Base-by-base conservation (phyloP, 2,797 vertebrate genomes). In the Malurus leucopterus region DNA sequence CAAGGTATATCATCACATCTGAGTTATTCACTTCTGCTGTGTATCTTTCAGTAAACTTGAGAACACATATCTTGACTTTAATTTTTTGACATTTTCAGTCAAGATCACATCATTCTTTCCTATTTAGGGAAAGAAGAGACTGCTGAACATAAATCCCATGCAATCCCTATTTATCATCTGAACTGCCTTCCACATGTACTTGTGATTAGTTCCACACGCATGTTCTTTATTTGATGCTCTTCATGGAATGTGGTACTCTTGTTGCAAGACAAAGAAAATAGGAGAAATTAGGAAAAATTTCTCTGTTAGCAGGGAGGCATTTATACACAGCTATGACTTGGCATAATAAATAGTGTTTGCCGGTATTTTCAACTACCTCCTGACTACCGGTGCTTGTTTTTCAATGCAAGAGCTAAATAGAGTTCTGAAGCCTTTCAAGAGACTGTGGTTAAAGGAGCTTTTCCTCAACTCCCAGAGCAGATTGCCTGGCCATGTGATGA, bases 341-440 rank as follows among this genome's bases (percentile, higher is more conserved):
- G 26, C n/a, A 26, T 73, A 74, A 76, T 67, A 22, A 34, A n/a
- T 40, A 57, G 8, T 51, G 49, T 54, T 89, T 88, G 13, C 22
- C 34, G 34, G 21, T 83, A 57, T 87, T 93, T 84, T 89, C 55
- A 67, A 41, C 15, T 29, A 0, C 69, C 29, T 78, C 74, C 26
- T 88, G 41, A 43, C 29, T 64, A 40, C 13, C 4, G 0, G 6
- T 85, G 19, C 36, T 79, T 75, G 24, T 53, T 93, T 94, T 87
- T 63, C 58, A 79, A 70, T 84, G 49, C 30, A 82, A 90, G 72
- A 84, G 12, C n/a, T 53, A 69, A 53, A 91, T 77, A 89, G 59
- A 90, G 64, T 61, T 77, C 76, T 70, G 77, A 91, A 93, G 34
- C 15, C 54, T 91, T 92, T 90, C 58, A 91, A 76, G 51, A 81